Conservation (phyloP, 2,113 vertebrate genomes). For the Sinocyclocheilus maitianheensis region DNA sequence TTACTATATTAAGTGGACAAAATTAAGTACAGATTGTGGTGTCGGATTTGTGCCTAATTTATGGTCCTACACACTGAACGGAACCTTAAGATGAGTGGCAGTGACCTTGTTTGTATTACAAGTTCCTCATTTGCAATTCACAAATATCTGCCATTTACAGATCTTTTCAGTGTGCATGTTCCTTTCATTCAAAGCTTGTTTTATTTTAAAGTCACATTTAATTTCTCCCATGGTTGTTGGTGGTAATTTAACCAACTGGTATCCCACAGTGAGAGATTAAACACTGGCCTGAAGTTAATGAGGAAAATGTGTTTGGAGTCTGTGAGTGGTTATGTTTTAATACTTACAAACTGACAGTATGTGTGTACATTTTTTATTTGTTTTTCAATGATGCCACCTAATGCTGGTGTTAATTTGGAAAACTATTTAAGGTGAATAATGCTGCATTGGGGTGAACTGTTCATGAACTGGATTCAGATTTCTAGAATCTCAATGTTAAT, state of each 20-base stretch:
- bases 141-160: too few relatives aligned
- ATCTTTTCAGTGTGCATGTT: not conserved
- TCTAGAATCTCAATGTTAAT: not conserved
- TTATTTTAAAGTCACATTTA: too few relatives aligned
- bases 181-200: too few relatives aligned
- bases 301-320: slow-evolving; percentile 3
- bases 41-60: not conserved
- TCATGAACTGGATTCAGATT: not conserved
- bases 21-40: not conserved
- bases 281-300: slow-evolving; percentile 31
- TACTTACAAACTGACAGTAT: not conserved
- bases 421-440: not conserved
- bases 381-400: not conserved
- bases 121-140: not conserved
- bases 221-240: not conserved
- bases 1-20: not conserved
- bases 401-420: too few relatives aligned
- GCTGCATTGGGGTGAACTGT: not conserved
- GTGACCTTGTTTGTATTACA: not conserved
- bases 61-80: not conserved
- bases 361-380: too few relatives aligned
- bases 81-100: not conserved
- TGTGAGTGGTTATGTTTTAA: not conserved
- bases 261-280: not conserved
- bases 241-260: slow-evolving; percentile 14